Base-by-base conservation (phyloP, 1,140 invertebrate species). In the Nebria ingens region DNA sequence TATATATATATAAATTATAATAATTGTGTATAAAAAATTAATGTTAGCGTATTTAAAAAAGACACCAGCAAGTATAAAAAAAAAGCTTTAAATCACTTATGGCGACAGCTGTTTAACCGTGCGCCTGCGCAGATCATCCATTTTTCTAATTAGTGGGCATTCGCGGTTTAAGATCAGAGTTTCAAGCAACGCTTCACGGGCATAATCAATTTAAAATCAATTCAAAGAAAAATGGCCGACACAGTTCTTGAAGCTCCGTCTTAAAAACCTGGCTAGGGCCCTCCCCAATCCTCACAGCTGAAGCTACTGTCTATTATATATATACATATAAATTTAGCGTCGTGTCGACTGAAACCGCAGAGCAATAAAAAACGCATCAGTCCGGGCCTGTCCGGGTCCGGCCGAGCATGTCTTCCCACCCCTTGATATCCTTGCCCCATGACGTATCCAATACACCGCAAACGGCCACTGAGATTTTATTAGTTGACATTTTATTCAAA, bases 41-140 rank as follows among this genome's bases (percentile, higher is more conserved):
- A 12, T 45, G 17, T 45, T 45, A 45, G 40, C 40, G 40, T 45
- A 45, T 45, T 45, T 45, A 45, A 45, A 34, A 45, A 45, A 45
- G 40, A 45, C 40, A 45, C 40, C 40, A 45, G 40, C 40, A 45
- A 45, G 40, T 45, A 45, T 45, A 45, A 45, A n/a, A n/a, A n/a
- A n/a, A 45, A 45, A 45, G 40, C 40, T 45, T 45, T 45, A 45
- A n/a, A 45, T 45, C 40, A 45, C 40, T 17, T 45, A n/a, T n/a
- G 6, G 17, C 4, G 15, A 45, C 40, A 45, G 40, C 40, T 45
- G 40, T 45, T 45, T 29, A 17, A 12, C 17, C 17, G 15, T 45
- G 9, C 40, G 40, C 17, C 3, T 45, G 15, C 17, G 6, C 15
- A 17, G 6, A 34, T 45, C 17, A 17, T 45, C n/a, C n/a, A n/a